Evolutionary conservation across 2,113 vertebrate species (phyloP).

Genomic region (Sapayoa aenigma): DNA sequence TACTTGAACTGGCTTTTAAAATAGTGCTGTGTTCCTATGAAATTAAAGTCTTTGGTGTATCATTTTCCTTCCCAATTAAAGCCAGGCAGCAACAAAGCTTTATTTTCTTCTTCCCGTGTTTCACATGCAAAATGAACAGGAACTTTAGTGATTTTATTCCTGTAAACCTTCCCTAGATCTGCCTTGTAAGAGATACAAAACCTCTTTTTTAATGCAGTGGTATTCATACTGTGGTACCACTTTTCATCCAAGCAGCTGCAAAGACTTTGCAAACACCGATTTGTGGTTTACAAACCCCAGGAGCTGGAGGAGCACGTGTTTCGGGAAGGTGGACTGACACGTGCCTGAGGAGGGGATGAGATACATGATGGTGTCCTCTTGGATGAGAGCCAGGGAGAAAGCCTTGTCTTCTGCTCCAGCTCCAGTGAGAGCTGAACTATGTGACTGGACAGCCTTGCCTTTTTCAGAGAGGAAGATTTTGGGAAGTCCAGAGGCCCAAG

Average conservation of each 20-base stretch:
- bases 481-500: neutral
- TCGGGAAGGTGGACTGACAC: neutral
- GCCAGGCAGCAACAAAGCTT: neutral
- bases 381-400: neutral
- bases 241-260: neutral
- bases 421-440: neutral
- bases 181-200: neutral
- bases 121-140: neutral
- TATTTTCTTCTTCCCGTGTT: neutral
- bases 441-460: neutral
- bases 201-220: constrained; percentile 25
- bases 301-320: neutral
- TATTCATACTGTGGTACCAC: neutral
- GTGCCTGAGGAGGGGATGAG: neutral
- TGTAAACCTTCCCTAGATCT: neutral
- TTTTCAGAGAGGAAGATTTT: neutral
- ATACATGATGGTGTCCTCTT: rapidly evolving
- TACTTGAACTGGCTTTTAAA: neutral
- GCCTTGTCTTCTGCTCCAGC: neutral
- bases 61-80: neutral
- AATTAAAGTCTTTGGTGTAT: neutral
- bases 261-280: constrained; percentile 30
- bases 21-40: neutral
- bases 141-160: neutral
- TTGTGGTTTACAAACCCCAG: constrained; percentile 6